These are phyloP conservation scores for Melanerpes aurifrons DNA, from an alignment of 2,113 vertebrate species.

Conservation along the genomic window DNA sequence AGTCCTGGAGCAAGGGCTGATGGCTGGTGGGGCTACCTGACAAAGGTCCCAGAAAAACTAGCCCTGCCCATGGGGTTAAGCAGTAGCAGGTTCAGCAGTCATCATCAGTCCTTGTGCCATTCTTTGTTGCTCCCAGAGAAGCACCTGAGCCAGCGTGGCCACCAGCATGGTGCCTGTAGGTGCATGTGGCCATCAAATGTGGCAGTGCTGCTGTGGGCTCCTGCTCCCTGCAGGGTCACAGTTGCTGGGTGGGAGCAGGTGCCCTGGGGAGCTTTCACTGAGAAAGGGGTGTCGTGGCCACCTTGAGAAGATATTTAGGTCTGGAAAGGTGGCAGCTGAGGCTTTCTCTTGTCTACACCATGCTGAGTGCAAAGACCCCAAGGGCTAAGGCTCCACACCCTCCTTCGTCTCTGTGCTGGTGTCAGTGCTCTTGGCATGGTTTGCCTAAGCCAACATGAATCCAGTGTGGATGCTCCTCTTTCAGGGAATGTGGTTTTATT, in stretches of 20 bases:
- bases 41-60: neutral
- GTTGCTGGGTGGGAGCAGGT: neutral
- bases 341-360: neutral
- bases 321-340: neutral
- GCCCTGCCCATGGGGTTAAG: neutral
- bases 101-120: neutral
- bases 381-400: neutral
- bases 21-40: neutral
- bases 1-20: neutral
- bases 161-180: neutral
- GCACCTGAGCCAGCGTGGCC: neutral
- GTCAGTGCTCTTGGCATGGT: neutral
- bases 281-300: neutral
- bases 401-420: neutral
- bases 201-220: neutral
- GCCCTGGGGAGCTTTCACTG: neutral
- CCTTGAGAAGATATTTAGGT: neutral
- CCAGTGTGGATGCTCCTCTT: neutral
- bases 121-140: neutral
- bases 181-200: neutral
- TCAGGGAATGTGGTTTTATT: neutral
- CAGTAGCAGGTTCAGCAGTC: neutral
- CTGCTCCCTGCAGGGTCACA: neutral
- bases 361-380: neutral
- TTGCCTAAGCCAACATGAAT: conserved; percentile 42